Conservation (phyloP, 2,888 invertebrate species). For the Acronicta aceris region DNA sequence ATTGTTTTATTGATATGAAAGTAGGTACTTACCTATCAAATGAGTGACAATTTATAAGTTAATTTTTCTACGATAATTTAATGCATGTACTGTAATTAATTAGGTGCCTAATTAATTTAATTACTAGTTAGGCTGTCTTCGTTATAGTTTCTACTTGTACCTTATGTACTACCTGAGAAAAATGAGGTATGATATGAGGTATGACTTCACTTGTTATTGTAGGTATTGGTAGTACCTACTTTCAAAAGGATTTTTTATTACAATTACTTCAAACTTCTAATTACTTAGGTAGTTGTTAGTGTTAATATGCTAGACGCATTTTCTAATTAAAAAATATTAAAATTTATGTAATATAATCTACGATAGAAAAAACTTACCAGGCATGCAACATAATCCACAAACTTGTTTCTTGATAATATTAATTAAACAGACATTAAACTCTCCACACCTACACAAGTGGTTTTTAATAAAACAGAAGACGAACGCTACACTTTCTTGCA, state of each 20-base stretch:
- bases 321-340: background rate
- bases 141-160: too few relatives aligned
- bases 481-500: constrained; percentile 15
- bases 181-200: too few relatives aligned
- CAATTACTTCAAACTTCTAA: too few relatives aligned
- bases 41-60: too few relatives aligned
- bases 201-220: background rate
- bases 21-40: too few relatives aligned
- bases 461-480: constrained; percentile 25
- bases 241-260: background rate
- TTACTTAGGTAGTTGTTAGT: background rate
- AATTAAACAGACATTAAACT: constrained; percentile 40
- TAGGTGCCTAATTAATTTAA: too few relatives aligned
- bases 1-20: too few relatives aligned
- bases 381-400: constrained; percentile 31
- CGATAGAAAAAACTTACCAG: constrained; percentile 35
- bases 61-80: too few relatives aligned
- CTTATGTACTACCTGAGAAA: too few relatives aligned
- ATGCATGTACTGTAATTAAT: too few relatives aligned
- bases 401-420: constrained; percentile 18
- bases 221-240: too few relatives aligned
- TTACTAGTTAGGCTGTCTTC: too few relatives aligned
- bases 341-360: background rate
- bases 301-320: background rate
- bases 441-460: constrained; percentile 46